A percentile compares a stretch with the other conserved stretches of the same genome.
phyloP scores from a whole-genome alignment of 2,797 vertebrate species.

The Bufotes viridis region DNA sequence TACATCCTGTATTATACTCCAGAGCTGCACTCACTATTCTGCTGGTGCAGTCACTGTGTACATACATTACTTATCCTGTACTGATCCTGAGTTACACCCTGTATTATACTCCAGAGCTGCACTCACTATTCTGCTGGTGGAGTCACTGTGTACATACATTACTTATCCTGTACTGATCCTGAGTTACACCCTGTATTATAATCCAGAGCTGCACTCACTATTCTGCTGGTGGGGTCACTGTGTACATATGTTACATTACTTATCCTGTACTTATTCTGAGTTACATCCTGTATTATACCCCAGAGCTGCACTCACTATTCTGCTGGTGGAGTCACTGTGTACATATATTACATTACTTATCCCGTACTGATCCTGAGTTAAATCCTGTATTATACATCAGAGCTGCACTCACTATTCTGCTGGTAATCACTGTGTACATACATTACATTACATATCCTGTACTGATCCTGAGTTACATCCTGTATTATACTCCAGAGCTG shows the following conservation, averaged over 20 bases:
- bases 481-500: constrained; percentile 11
- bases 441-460: not conserved
- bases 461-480: not conserved
- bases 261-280: not conserved
- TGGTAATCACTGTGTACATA: not conserved
- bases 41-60: too few relatives aligned
- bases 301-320: too few relatives aligned
- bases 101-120: not conserved
- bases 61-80: not conserved
- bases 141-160: not conserved
- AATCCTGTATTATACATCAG: not conserved
- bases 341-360: not conserved
- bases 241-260: not conserved
- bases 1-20: too few relatives aligned
- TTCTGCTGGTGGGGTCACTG: not conserved
- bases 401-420: not conserved
- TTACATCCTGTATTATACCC: too few relatives aligned
- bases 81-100: too few relatives aligned
- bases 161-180: not conserved
- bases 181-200: not conserved
- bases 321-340: too few relatives aligned
- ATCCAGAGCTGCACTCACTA: not conserved
- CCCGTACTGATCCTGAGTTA: not conserved
- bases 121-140: not conserved
- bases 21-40: too few relatives aligned